Evolutionary conservation across 2,797 vertebrate genomes (phyloP).

Genomic region (Coendou prehensilis): DNA sequence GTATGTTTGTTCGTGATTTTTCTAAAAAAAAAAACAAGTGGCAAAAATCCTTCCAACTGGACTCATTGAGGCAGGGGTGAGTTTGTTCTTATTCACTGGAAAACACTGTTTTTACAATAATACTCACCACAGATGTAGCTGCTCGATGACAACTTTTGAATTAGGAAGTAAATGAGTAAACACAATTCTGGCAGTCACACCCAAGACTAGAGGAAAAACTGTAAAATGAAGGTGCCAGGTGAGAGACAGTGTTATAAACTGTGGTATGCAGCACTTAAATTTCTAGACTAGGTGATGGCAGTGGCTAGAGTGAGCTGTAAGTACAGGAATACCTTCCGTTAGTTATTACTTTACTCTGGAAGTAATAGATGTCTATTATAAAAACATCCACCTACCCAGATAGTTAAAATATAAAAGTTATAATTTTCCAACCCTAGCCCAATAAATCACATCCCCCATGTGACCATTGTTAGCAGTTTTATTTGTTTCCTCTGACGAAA

Average conservation of each 20-base stretch:
- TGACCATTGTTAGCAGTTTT: not conserved
- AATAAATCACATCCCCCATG: not conserved
- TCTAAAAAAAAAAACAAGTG: not conserved
- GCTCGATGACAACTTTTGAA: not conserved
- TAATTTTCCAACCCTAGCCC: not conserved
- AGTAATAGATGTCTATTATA: not conserved
- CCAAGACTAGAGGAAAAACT: not conserved
- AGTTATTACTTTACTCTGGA: not conserved
- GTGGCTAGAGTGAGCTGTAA: not conserved
- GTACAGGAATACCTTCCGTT: not conserved
- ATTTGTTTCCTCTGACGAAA: not conserved
- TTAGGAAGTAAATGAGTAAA: slow-evolving; percentile 4
- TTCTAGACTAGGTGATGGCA: not conserved
- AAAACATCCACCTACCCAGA: not conserved
- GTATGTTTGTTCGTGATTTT: not conserved
- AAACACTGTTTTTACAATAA: not conserved
- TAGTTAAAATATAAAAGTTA: not conserved
- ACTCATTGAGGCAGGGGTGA: not conserved
- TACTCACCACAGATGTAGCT: not conserved
- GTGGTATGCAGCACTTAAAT: not conserved
- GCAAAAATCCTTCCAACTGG: not conserved
- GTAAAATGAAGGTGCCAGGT: not conserved
- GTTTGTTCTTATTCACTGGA: not conserved
- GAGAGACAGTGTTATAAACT: not conserved
- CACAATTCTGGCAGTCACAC: not conserved